Conservation (phyloP, 2,888 invertebrate genomes). For the Troides oblongomaculatus region DNA sequence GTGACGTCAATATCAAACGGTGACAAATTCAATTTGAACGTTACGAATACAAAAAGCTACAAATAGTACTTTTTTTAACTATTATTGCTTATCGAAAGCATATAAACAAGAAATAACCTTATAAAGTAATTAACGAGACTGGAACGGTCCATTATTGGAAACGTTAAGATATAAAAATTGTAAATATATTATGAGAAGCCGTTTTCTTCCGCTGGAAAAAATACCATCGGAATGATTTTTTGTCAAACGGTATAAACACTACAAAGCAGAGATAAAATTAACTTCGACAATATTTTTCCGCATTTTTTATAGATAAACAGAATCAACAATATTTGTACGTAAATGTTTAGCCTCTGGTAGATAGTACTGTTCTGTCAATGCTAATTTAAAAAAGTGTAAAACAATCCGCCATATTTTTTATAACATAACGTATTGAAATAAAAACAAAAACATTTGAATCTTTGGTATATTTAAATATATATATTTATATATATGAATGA, state of each 20-base stretch:
- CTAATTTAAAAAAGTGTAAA: no score
- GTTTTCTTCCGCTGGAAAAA: conserved; percentile 55
- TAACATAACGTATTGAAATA: no score
- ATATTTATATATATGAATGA: not conserved
- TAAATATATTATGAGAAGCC: conserved; percentile 41
- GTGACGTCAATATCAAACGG: conserved; percentile 8
- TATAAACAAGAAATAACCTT: conserved; percentile 55
- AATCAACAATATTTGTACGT: conserved; percentile 66
- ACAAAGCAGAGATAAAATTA: conserved; percentile 73
- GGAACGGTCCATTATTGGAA: conserved; percentile 27
- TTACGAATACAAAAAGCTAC: conserved; percentile 52
- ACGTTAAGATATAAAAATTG: conserved; percentile 23
- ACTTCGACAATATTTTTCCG: conserved; percentile 67
- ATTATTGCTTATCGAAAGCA: conserved; percentile 58
- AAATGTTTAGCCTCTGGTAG: conserved; percentile 59
- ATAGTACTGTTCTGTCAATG: conserved; percentile 59
- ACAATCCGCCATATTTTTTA: no score
- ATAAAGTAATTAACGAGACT: conserved; percentile 45
- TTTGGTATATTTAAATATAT: not conserved
- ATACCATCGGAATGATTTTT: conserved; percentile 37
- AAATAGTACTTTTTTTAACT: conserved; percentile 45
- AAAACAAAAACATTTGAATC: not conserved
- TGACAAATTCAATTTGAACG: conserved; percentile 44
- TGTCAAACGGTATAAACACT: conserved; percentile 40
- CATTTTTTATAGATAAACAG: conserved; percentile 54